These are phyloP conservation scores for Lacerta bilineata DNA, from an alignment of 2,797 vertebrate species.

Conservation along the genomic window DNA sequence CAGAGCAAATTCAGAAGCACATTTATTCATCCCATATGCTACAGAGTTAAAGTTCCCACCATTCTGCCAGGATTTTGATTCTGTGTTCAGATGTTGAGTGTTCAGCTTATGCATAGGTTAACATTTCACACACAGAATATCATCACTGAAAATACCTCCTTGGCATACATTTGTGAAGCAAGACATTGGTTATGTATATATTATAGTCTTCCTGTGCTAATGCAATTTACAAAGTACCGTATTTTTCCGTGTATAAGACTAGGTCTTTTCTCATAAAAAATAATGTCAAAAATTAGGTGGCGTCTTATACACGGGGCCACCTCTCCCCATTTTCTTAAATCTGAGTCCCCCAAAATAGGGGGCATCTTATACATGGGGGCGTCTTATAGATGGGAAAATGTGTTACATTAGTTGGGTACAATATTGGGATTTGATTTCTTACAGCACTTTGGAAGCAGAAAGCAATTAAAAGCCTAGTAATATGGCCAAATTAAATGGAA, in stretches of 20 bases:
- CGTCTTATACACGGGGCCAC: no score
- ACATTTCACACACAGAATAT: neutral
- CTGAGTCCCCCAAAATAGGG: no score
- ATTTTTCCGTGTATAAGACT: no score
- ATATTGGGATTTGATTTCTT: neutral
- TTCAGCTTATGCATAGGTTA: constrained; percentile 8
- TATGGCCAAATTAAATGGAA: neutral
- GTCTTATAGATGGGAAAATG: no score
- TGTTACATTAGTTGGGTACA: neutral
- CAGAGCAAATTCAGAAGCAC: neutral
- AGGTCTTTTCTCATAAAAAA: no score
- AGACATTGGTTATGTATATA: neutral
- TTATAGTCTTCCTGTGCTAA: neutral
- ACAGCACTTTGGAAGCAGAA: neutral
- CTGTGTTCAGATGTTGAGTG: neutral
- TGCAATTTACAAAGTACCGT: neutral
- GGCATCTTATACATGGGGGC: no score
- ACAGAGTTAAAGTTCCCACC: neutral
- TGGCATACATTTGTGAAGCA: neutral
- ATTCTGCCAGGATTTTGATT: neutral
- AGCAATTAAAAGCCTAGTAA: neutral
- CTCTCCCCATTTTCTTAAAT: no score
- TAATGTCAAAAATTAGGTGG: no score
- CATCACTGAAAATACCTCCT: neutral
- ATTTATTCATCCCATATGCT: neutral